A percentile compares a stretch with the other conserved stretches of the same genome.
Evolutionary conservation across 2,888 invertebrate genomes (phyloP).

Genomic region (Pycnomerus fuliginosus): DNA sequence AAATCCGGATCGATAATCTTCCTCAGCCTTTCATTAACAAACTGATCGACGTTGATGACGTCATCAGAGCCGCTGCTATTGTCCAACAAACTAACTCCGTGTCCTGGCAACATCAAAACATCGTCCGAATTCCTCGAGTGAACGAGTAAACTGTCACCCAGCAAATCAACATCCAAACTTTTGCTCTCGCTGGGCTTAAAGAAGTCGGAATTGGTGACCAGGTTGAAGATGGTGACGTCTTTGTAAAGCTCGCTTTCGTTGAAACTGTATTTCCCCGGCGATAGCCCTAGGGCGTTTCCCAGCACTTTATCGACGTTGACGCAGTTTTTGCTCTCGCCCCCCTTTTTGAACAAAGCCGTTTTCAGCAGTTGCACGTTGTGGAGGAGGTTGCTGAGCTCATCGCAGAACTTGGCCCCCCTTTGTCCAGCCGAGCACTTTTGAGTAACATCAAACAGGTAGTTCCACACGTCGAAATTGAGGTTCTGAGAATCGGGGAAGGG

Average conservation of each 20-base stretch:
- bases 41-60: slow-evolving; percentile 52
- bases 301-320: slow-evolving; percentile 45
- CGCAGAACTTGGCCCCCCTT: slow-evolving; percentile 44
- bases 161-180: slow-evolving; percentile 25
- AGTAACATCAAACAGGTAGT: slow-evolving; percentile 45
- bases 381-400: slow-evolving; percentile 45
- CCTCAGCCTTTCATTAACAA: slow-evolving; percentile 51
- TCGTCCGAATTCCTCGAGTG: slow-evolving; percentile 38
- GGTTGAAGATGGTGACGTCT: slow-evolving; percentile 41
- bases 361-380: slow-evolving; percentile 44
- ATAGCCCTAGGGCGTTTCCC: slow-evolving; percentile 43
- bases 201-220: slow-evolving; percentile 40
- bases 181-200: slow-evolving; percentile 27
- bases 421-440: slow-evolving; percentile 41
- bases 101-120: slow-evolving; percentile 44
- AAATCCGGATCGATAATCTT: slow-evolving; percentile 47
- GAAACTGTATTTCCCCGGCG: slow-evolving; percentile 45
- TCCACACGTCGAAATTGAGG: slow-evolving; percentile 46
- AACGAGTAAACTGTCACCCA: slow-evolving; percentile 40
- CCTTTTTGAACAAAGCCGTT: slow-evolving; percentile 44
- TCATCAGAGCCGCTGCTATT: slow-evolving; percentile 49
- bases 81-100: slow-evolving; percentile 44
- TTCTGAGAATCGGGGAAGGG: slow-evolving; percentile 33
- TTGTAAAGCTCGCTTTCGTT: slow-evolving; percentile 45
- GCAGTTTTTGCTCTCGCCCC: slow-evolving; percentile 33